Percentiles rank a stretch among this genome's conserved stretches.
These are phyloP conservation scores for Naso thynnoides DNA, from an alignment of 2,797 vertebrate genomes.

Conservation along the genomic window DNA sequence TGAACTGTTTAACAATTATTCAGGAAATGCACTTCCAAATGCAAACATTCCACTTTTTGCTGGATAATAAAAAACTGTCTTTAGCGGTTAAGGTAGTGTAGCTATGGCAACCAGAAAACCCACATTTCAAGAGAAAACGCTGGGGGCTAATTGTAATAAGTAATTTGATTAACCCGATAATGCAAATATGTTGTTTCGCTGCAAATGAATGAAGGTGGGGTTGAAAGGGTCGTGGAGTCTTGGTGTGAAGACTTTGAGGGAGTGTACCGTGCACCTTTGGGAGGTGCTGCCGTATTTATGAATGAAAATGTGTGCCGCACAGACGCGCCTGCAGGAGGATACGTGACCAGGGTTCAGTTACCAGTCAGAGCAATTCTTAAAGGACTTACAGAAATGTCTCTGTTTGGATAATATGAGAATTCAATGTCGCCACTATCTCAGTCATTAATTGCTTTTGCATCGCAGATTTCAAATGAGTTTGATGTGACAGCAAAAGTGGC, in stretches of 20 bases:
- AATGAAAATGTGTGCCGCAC: slow-evolving; percentile 73
- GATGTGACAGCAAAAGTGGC: slow-evolving; percentile 2
- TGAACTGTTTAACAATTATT: slow-evolving; percentile 28
- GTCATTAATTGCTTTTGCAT: not conserved
- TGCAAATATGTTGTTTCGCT: slow-evolving; percentile 58
- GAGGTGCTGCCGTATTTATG: slow-evolving; percentile 69
- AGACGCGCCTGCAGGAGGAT: slow-evolving; percentile 55
- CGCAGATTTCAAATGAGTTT: slow-evolving; percentile 6
- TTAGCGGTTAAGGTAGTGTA: slow-evolving; percentile 38
- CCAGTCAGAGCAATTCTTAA: slow-evolving; percentile 19
- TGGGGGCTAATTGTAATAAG: slow-evolving; percentile 44
- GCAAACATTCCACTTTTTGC: slow-evolving; percentile 31
- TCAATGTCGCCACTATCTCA: slow-evolving; percentile 1
- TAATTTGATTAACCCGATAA: slow-evolving; percentile 55
- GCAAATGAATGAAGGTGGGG: slow-evolving; percentile 40
- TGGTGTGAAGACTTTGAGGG: slow-evolving; percentile 13
- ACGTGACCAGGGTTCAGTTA: slow-evolving; percentile 67
- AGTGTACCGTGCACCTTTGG: slow-evolving; percentile 53
- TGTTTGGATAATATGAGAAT: slow-evolving; percentile 5
- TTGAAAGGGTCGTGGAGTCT: slow-evolving; percentile 20
- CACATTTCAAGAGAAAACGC: slow-evolving; percentile 36
- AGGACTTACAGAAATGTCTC: slow-evolving; percentile 9
- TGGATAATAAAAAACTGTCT: slow-evolving; percentile 19
- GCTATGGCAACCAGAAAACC: slow-evolving; percentile 61
- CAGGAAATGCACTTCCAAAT: slow-evolving; percentile 30